Evolutionary conservation across 1,140 invertebrate genomes (phyloP).

Genomic region (Papilio dardanus): DNA sequence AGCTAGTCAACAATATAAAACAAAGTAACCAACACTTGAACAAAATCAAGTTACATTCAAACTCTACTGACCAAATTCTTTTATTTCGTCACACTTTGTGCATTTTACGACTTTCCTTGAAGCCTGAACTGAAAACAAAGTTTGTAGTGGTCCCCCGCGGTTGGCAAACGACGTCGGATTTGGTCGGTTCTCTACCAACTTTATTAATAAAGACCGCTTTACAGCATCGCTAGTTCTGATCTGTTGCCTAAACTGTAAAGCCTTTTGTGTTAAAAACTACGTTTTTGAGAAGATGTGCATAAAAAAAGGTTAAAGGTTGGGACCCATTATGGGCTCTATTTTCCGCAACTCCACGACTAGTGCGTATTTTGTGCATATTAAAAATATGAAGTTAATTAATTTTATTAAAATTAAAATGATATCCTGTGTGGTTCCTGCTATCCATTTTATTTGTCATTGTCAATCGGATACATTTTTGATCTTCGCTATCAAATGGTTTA

Average conservation of each 20-base stretch:
- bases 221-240: neutral
- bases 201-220: neutral
- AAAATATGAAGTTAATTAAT: too few species aligned
- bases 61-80: neutral
- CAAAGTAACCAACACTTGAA: neutral
- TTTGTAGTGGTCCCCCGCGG: conserved; percentile 13
- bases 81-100: conserved; percentile 11
- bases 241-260: neutral
- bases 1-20: neutral
- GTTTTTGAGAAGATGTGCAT: too few species aligned
- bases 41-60: neutral
- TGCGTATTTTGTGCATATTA: too few species aligned
- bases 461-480: too few species aligned
- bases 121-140: conserved; percentile 6
- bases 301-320: too few species aligned
- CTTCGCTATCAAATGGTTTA: too few species aligned
- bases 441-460: too few species aligned
- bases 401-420: too few species aligned
- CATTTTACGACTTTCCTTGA: neutral
- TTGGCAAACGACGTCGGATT: neutral
- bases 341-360: too few species aligned
- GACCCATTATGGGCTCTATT: too few species aligned
- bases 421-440: too few species aligned
- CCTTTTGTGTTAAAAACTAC: neutral
- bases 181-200: neutral